Evolutionary conservation across 2,113 vertebrate species (phyloP).

Genomic region (Erythrocebus patas): DNA sequence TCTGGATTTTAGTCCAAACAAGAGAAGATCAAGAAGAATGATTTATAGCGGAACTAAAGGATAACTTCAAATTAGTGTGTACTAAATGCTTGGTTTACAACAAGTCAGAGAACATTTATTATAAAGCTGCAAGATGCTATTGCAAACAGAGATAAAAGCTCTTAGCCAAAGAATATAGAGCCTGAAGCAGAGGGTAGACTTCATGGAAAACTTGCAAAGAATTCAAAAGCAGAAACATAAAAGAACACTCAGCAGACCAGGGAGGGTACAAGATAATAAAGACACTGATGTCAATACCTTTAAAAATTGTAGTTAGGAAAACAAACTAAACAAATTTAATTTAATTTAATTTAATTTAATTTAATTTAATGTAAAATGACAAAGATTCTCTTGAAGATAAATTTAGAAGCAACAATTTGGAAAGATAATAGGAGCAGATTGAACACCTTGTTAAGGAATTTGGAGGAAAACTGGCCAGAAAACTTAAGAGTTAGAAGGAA

Average conservation of each 20-base stretch:
- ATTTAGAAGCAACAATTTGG: slow-evolving; percentile 80
- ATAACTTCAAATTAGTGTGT: slow-evolving; percentile 92
- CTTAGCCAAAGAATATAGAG: slow-evolving; percentile 90
- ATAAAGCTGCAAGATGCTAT: slow-evolving; percentile 91
- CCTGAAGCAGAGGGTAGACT: slow-evolving; percentile 87
- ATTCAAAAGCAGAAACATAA: slow-evolving; percentile 82
- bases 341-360: slow-evolving; percentile 21
- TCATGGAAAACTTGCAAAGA: slow-evolving; percentile 89
- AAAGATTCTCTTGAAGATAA: slow-evolving; percentile 87
- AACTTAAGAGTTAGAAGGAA: slow-evolving; percentile 88
- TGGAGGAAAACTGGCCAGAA: slow-evolving; percentile 87
- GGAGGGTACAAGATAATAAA: slow-evolving; percentile 68
- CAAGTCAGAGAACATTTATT: slow-evolving; percentile 93
- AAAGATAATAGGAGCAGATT: slow-evolving; percentile 90
- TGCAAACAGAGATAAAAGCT: slow-evolving; percentile 94
- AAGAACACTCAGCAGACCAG: slow-evolving; percentile 79
- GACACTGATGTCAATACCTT: slow-evolving; percentile 83
- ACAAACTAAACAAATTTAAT: slow-evolving; percentile 78
- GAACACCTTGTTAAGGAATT: slow-evolving; percentile 89
- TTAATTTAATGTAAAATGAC: slow-evolving; percentile 50
- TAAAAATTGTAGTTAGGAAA: slow-evolving; percentile 82
- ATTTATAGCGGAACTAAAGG: slow-evolving; percentile 80
- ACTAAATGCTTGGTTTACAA: slow-evolving; percentile 94
- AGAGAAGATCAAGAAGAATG: slow-evolving; percentile 91
- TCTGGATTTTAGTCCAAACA: slow-evolving; percentile 96